Percentiles rank a stretch among this genome's conserved stretches.
Evolutionary conservation across 2,888 invertebrate species (phyloP).

Genomic region (Mellilla xanthometata): DNA sequence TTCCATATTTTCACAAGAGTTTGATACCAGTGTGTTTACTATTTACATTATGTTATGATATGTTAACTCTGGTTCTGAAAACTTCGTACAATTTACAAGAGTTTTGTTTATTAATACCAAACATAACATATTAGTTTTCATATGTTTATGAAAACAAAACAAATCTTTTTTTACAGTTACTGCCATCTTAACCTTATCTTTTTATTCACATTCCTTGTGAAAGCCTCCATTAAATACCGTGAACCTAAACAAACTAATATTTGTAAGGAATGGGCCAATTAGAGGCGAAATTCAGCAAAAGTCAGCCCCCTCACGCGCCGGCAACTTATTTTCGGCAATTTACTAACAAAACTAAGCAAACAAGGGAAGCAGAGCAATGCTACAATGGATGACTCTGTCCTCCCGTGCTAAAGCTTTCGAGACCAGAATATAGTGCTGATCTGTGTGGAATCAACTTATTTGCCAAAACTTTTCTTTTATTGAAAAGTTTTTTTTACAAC

Average conservation of each 20-base stretch:
- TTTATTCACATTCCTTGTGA: constrained; percentile 2
- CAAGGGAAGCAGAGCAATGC: constrained; percentile 32
- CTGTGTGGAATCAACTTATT: too few species aligned
- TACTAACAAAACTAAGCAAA: constrained; percentile 35
- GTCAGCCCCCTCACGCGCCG: constrained; percentile 30
- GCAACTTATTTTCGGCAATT: constrained; percentile 36
- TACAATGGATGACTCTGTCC: not conserved
- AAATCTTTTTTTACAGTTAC: not conserved
- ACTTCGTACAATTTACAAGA: too few species aligned
- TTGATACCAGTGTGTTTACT: constrained; percentile 7
- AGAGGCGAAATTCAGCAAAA: constrained; percentile 25
- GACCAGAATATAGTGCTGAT: too few species aligned
- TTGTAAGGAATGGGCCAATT: constrained; percentile 35
- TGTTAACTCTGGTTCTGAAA: too few species aligned
- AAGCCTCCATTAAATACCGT: constrained; percentile 15
- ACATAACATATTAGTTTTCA: not conserved
- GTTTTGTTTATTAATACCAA: too few species aligned
- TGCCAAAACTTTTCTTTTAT: too few species aligned
- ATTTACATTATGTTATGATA: constrained; percentile 1
- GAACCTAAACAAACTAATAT: constrained; percentile 25
- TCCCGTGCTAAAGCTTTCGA: constrained; percentile 9
- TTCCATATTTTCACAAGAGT: constrained; percentile 19
- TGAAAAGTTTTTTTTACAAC: too few species aligned
- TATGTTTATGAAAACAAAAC: not conserved
- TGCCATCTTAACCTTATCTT: constrained; percentile 6